Evolutionary conservation across 2,888 invertebrate species (phyloP).

Genomic region (Drosophila longiperda): DNA sequence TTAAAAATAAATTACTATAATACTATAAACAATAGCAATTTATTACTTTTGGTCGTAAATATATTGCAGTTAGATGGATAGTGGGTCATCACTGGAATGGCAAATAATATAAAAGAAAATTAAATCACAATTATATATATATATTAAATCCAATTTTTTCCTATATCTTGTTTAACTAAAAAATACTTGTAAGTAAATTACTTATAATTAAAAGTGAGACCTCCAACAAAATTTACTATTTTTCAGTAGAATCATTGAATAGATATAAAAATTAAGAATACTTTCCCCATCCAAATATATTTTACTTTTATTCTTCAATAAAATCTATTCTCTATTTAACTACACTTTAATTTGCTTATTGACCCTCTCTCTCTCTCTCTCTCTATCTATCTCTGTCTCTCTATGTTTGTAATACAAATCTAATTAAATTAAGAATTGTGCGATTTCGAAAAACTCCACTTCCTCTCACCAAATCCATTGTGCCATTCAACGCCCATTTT

Average conservation of each 20-base stretch:
- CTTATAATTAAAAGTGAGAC: not conserved
- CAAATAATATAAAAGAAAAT: not conserved
- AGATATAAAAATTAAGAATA: too few species aligned
- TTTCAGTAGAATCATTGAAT: not conserved
- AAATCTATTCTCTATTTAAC: not conserved
- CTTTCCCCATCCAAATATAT: not conserved
- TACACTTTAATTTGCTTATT: not conserved
- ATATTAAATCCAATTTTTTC: not conserved
- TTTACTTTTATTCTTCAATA: not conserved
- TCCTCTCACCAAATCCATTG: conserved; percentile 15
- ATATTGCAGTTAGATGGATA: not conserved
- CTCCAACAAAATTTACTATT: not conserved
- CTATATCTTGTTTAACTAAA: not conserved
- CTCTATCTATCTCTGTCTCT: not conserved
- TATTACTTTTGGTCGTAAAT: not conserved
- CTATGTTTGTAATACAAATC: conserved; percentile 17
- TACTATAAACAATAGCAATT: not conserved
- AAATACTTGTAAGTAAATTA: not conserved
- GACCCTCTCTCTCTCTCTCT: conserved; percentile 1
- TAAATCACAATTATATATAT: not conserved
- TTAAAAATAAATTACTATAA: not conserved
- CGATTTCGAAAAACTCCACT: conserved; percentile 10
- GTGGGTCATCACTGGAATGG: not conserved
- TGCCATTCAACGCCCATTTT: conserved; percentile 33
- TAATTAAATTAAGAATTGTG: conserved; percentile 59